Percentiles rank a stretch among this genome's conserved stretches.
phyloP scores from a whole-genome alignment of 2,888 invertebrate species.

The Helleia helle region DNA sequence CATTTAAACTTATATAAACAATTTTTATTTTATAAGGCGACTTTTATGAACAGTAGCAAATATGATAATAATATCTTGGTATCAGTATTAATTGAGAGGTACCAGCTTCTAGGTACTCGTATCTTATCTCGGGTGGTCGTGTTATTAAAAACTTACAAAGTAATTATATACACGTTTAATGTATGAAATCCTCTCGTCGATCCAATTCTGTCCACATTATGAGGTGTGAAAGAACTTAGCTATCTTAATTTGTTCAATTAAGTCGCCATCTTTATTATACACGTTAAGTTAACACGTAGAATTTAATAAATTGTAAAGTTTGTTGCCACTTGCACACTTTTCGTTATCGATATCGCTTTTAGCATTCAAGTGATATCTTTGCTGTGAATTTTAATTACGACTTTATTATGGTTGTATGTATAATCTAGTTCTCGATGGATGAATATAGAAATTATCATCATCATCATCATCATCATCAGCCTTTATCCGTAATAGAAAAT shows the following conservation, averaged over 20 bases:
- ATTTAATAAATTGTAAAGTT: conserved; percentile 23
- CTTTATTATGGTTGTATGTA: no score
- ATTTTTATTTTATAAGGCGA: no score
- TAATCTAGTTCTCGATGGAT: no score
- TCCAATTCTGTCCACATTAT: conserved; percentile 16
- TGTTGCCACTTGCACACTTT: conserved; percentile 3
- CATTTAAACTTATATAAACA: no score
- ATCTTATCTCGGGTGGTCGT: conserved; percentile 12
- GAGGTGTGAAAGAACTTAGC: conserved; percentile 23
- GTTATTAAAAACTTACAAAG: conserved; percentile 17
- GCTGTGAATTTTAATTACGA: no score
- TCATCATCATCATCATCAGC: no score
- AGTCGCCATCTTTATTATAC: conserved; percentile 39
- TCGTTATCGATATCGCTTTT: conserved; percentile 2
- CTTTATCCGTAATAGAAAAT: no score
- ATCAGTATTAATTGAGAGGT: conserved; percentile 21
- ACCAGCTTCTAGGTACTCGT: conserved; percentile 14
- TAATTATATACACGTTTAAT: conserved; percentile 11
- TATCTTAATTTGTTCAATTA: conserved; percentile 45
- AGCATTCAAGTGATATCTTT: no score
- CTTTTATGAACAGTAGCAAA: no score
- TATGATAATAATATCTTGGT: conserved; percentile 15
- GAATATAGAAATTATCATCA: no score
- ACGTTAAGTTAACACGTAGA: conserved; percentile 22
- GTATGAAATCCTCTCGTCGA: conserved; percentile 19